phyloP scores from a whole-genome alignment of 2,797 vertebrate species.

The Chelmon rostratus region DNA sequence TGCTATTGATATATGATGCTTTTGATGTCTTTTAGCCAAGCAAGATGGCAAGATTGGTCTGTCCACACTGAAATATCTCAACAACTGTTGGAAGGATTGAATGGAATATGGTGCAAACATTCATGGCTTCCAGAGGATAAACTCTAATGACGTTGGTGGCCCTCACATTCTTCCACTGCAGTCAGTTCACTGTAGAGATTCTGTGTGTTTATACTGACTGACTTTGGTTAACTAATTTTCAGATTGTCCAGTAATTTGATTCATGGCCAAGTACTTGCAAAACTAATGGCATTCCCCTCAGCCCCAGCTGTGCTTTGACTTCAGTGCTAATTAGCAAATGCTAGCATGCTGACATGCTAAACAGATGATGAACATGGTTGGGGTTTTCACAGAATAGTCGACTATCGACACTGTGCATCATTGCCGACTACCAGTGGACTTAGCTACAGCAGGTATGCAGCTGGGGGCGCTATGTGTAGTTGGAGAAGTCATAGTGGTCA shows the following conservation, averaged over 20 bases:
- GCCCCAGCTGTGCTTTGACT: background rate
- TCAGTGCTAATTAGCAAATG: background rate
- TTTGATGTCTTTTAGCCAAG: background rate
- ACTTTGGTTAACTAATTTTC: too few relatives aligned
- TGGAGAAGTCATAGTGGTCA: too few relatives aligned
- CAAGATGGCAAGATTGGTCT: background rate
- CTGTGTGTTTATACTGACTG: background rate
- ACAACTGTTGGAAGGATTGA: background rate
- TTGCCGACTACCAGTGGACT: too few relatives aligned
- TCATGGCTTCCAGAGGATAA: background rate
- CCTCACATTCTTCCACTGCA: background rate
- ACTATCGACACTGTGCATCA: too few relatives aligned
- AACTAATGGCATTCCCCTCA: background rate
- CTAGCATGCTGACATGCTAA: background rate
- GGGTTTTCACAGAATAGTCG: too few relatives aligned
- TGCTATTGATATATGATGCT: background rate
- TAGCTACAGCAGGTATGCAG: too few relatives aligned
- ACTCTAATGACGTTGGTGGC: background rate
- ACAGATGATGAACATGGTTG: background rate
- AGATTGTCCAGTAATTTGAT: background rate
- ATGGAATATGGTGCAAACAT: background rate
- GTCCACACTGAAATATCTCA: background rate
- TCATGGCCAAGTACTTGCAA: background rate
- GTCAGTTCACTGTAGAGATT: background rate
- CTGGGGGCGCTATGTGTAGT: too few relatives aligned